Evolutionary conservation across 2,113 vertebrate species (phyloP), one percentile per base, ranked within the genome.

Genomic region (Puntigrus tetrazona): DNA sequence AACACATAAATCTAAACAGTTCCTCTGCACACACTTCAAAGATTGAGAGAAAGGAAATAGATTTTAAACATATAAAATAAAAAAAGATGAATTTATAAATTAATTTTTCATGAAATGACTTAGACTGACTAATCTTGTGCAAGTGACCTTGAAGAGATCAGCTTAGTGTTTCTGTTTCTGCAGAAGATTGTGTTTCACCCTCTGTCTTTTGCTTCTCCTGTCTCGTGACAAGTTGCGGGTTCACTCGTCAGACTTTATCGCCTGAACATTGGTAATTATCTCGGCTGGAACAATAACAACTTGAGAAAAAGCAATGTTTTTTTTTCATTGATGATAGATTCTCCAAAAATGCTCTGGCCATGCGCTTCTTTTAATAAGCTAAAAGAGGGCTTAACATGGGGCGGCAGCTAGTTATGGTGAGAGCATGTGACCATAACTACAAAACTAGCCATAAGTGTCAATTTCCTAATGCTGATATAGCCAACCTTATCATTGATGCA

Each of bases 91-190:
- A 55, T 55, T 55, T 55, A 55, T 55, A 3, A 55, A 55, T 55
- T 2, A 45, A 43, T 27, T 74, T 25, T 45, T n/a, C 9, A 34
- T 25, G 5, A 41, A 80, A 10, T 25, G 7, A 50, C 43, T 31
- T 27, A 13, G 22, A 72, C 87, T 86, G 85, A 97, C 96, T 96
- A 76, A 92, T 93, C 90, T n/a, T 95, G 94, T 83, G 94, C 67
- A 65, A 99, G 97, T 91, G n/a, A 95, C 94, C 91, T 98, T 98
- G 88, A 99, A 99, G 70, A 99, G 96, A 72, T 98, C 97, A 4
- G 97, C 93, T n/a, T 52, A 99, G 91, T 1, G 97, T 59, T 97
- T 93, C 88, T 98, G 97, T 88, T 99, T 99, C 90, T 96, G 98
- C 94, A 96, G 94, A 13, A 97, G 96, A 91, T 99, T 97, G 86